Conservation (phyloP, 1,140 invertebrate genomes). For the Kradibia gibbosae region DNA sequence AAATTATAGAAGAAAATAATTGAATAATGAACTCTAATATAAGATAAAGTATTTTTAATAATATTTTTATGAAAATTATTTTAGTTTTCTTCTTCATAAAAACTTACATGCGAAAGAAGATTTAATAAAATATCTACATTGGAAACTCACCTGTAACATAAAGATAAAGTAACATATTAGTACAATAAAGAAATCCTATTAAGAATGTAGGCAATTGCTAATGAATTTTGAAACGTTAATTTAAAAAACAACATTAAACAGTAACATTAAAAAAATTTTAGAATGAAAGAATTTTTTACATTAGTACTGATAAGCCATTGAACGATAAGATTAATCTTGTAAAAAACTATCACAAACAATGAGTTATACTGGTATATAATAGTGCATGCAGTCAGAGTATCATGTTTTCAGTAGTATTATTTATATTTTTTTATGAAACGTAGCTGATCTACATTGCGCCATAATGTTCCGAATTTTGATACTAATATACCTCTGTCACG, state of each 20-base stretch:
- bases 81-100: background rate
- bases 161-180: constrained; percentile 4
- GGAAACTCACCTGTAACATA: constrained; percentile 39
- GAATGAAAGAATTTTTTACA: background rate
- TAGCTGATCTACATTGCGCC: constrained; percentile 1
- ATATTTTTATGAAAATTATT: background rate
- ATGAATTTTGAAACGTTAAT: no score
- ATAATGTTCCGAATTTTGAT: constrained; percentile 25
- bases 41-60: background rate
- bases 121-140: background rate
- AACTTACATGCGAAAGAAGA: constrained; percentile 19
- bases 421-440: constrained; percentile 24
- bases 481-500: constrained; percentile 41
- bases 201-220: no score
- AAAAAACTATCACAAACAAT: background rate
- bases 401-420: background rate
- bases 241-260: no score
- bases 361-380: background rate
- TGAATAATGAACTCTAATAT: no score
- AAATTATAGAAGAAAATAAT: no score
- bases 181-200: background rate
- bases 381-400: background rate
- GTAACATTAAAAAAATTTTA: background rate
- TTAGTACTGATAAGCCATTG: background rate
- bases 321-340: background rate